Percentiles rank a stretch among this genome's conserved stretches.
These are phyloP conservation scores for Brachionus paranguensis DNA, from an alignment of 1,140 invertebrate genomes.

Conservation along the genomic window DNA sequence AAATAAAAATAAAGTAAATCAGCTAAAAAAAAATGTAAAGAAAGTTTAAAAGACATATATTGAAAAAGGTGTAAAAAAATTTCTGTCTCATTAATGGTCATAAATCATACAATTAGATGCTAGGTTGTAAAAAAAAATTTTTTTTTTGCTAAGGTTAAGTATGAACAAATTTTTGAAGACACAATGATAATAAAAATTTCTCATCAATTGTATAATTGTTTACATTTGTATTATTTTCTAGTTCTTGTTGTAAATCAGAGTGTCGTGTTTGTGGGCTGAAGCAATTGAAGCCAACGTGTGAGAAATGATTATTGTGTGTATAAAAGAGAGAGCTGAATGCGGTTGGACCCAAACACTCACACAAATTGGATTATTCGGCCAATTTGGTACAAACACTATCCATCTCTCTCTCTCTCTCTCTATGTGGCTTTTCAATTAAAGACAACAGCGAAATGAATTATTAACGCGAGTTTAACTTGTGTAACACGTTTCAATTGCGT, in stretches of 20 bases:
- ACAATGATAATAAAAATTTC: constrained; percentile 12
- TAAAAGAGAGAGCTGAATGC: neutral
- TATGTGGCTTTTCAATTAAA: neutral
- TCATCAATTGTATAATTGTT: constrained; percentile 35
- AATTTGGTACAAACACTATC: neutral
- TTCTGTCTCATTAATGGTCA: neutral
- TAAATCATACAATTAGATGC: neutral
- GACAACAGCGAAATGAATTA: neutral
- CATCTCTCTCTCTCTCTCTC: neutral
- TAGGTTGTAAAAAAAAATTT: neutral
- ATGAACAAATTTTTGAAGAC: neutral
- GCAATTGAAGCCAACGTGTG: neutral
- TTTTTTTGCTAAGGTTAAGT: neutral
- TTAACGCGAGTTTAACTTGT: neutral
- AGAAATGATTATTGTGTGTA: neutral
- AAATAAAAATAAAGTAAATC: no score
- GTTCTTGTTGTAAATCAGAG: neutral
- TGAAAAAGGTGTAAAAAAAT: no score
- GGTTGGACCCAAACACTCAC: neutral
- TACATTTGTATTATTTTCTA: neutral
- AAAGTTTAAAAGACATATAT: no score
- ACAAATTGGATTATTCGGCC: neutral
- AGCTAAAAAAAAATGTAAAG: no score
- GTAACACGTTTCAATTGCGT: neutral
- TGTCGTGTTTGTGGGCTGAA: neutral